Conservation (phyloP, 2,888 invertebrate species). For the Synanthedon formicaeformis region DNA sequence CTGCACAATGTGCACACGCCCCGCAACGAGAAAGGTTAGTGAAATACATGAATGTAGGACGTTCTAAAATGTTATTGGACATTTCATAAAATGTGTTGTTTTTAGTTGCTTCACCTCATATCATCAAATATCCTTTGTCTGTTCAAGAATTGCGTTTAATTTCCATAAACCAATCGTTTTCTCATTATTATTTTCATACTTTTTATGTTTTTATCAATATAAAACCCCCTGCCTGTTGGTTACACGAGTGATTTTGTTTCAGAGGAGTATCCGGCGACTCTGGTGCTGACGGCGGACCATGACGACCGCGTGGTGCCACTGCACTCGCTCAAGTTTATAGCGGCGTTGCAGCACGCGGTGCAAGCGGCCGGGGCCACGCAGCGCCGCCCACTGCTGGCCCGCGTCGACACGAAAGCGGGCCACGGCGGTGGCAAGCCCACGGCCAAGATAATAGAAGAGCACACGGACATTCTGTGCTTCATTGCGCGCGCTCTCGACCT, state of each 20-base stretch:
- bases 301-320: slow-evolving; percentile 98
- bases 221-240: neutral
- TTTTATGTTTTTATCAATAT: slow-evolving; percentile 2
- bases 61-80: too few relatives aligned
- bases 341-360: slow-evolving; percentile 84
- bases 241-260: slow-evolving; percentile 1
- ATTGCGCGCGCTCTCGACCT: slow-evolving; percentile 79
- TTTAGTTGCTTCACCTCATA: too few relatives aligned
- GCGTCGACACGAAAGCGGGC: slow-evolving; percentile 95
- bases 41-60: too few relatives aligned
- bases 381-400: slow-evolving; percentile 86
- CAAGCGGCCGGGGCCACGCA: slow-evolving; percentile 70
- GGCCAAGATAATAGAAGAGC: slow-evolving; percentile 92
- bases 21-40: slow-evolving; percentile 26
- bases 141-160: too few relatives aligned
- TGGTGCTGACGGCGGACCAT: slow-evolving; percentile 97
- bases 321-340: slow-evolving; percentile 95
- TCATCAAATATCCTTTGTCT: too few relatives aligned
- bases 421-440: slow-evolving; percentile 98
- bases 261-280: slow-evolving; percentile 88
- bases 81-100: too few relatives aligned
- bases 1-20: slow-evolving; percentile 89
- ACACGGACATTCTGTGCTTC: slow-evolving; percentile 90
- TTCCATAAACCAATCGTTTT: neutral
- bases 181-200: too few relatives aligned